Evolutionary conservation across 2,888 invertebrate species (phyloP), one percentile per base, ranked within the genome.

Genomic region (Ophioninae sp.): DNA sequence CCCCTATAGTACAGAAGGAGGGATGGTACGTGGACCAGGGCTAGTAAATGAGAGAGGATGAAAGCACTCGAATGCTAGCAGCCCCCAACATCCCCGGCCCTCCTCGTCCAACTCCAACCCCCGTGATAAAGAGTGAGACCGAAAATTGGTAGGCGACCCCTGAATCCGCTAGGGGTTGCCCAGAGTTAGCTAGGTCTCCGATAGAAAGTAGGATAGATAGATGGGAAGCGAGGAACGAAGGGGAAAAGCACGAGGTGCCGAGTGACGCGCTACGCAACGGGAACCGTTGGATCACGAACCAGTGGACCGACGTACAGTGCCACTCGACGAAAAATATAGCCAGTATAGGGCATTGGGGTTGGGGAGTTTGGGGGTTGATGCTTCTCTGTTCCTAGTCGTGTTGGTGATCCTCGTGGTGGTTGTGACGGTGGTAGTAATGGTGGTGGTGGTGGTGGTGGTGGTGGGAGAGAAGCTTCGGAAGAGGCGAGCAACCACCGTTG

Each of bases 271-370:
- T 79, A 75, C 73, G 76, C 81, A 73, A 76, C 84, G 82, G 76
- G 76, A 62, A 65, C 30, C 72, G 79, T 62, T 76, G 79, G 79
- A 82, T 82, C 81, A 76, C 81, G 79, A 77, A 76, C 83, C 83
- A 83, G 57, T 79, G 81, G 79, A 78, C 56, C 89, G 87, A 87
- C 87, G 88, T 87, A 89, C 89, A 89, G 90, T 89, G 89, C 88
- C 89, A 90, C 91, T 91, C 91, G 89, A 90, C 91, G 92, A 92
- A 92, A 92, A 92, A 92, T 91, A 90, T 91, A 90, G 90, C 90
- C 91, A 89, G 84, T 79, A 76, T 64, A 77, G 82, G 61, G 84
- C 84, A 82, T 64, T 79, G 39, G 77, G 50, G 62, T 30, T 30
- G 30, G 30, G 30, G 1, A 30, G 30, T 30, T 30, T 30, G 30